phyloP scores from a whole-genome alignment of 2,888 invertebrate genomes.

The Drosophila seclusa region DNA sequence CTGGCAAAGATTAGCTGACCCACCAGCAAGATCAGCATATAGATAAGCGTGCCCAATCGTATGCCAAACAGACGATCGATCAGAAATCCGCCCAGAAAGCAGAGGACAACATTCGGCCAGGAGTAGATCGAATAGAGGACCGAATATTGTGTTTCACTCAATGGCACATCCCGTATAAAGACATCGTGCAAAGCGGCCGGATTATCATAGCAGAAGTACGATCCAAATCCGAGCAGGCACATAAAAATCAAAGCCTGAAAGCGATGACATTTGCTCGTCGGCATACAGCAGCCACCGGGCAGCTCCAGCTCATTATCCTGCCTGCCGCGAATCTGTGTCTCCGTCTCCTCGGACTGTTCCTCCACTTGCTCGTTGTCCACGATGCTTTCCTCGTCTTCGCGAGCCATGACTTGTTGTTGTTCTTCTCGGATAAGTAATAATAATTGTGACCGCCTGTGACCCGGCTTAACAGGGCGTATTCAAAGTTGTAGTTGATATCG shows the following conservation, averaged over 20 bases:
- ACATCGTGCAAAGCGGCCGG: constrained; percentile 96
- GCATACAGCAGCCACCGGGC: constrained; percentile 87
- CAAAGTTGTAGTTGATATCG: constrained; percentile 42
- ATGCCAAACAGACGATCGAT: constrained; percentile 98
- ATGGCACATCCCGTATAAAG: constrained; percentile 40
- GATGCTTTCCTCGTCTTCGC: constrained; percentile 69
- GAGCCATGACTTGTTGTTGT: constrained; percentile 55
- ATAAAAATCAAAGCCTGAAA: constrained; percentile 95
- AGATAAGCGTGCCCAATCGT: constrained; percentile 95
- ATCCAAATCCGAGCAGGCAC: constrained; percentile 98
- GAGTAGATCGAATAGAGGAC: constrained; percentile 97
- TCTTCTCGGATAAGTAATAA: constrained; percentile 36
- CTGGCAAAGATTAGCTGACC: constrained; percentile 96
- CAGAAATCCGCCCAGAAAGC: constrained; percentile 98
- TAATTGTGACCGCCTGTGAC: constrained; percentile 20
- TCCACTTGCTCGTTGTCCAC: constrained; percentile 64
- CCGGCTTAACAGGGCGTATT: constrained; percentile 44
- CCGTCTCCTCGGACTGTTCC: constrained; percentile 25
- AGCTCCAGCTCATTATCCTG: constrained; percentile 83
- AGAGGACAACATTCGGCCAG: constrained; percentile 98
- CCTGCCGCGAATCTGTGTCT: constrained; percentile 35
- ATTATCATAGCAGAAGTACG: constrained; percentile 99
- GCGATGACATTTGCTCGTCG: constrained; percentile 90
- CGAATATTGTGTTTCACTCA: constrained; percentile 93
- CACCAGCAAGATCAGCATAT: constrained; percentile 93